Percentiles rank a stretch among this genome's conserved stretches.
Conservation (phyloP, 2,113 vertebrate species). For the Pelvicachromis taeniatus region DNA sequence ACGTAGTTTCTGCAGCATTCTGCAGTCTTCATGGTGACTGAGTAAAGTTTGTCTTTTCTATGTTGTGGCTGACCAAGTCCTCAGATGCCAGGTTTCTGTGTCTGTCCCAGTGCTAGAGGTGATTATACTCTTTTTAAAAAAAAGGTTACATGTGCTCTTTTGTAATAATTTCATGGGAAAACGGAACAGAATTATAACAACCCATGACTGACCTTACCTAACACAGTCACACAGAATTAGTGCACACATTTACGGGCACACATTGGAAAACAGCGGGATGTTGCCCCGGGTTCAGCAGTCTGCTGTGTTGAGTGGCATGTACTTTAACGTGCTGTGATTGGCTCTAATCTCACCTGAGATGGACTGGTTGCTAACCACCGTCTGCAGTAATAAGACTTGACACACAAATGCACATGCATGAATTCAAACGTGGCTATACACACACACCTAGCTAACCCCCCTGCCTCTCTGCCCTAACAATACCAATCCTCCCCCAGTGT, state of each 20-base stretch:
- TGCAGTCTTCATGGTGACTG: conserved; percentile 56
- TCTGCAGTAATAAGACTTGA: conserved; percentile 16
- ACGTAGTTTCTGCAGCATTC: conserved; percentile 40
- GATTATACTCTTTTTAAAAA: neutral
- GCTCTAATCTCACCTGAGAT: conserved; percentile 66
- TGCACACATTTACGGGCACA: conserved; percentile 25
- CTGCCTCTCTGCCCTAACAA: conserved; percentile 16
- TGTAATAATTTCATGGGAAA: conserved; percentile 39
- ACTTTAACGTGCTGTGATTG: conserved; percentile 63
- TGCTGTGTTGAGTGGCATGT: conserved; percentile 58
- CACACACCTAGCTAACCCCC: conserved; percentile 24
- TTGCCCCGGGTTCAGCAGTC: conserved; percentile 4
- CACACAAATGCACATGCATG: conserved; percentile 1
- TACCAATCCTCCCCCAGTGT: neutral
- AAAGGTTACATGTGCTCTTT: conserved; percentile 6
- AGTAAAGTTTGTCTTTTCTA: conserved; percentile 61
- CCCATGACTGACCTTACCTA: conserved; percentile 51
- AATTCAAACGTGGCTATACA: neutral
- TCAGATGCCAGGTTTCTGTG: neutral
- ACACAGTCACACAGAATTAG: conserved; percentile 37
- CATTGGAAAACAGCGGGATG: conserved; percentile 39
- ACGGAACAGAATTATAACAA: neutral
- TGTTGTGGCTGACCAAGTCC: conserved; percentile 40
- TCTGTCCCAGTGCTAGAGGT: conserved; percentile 2
- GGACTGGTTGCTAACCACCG: neutral